Evolutionary conservation across 2,113 vertebrate genomes (phyloP), one percentile per base, ranked within the genome.

Genomic region (Bos indicus): DNA sequence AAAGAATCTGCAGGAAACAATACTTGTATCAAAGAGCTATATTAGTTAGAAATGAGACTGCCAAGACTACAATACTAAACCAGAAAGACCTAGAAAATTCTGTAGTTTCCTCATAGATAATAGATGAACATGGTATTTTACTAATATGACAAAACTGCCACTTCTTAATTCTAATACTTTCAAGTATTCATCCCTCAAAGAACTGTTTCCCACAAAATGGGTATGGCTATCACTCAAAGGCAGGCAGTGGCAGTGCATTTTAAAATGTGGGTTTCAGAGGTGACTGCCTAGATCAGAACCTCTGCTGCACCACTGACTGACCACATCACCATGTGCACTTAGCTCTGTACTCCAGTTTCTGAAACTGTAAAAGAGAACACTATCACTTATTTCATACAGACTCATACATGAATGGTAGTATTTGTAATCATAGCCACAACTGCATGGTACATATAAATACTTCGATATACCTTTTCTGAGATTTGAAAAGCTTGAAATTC

Each of bases 101-200:
- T 56, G 51, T 1, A 82, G 77, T 10, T 48, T 88, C 26, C 23
- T 84, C 36, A 88, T 15, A 77, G 67, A 46, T 46, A 96, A 92
- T 33, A 88, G n/a, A 46, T 11, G 15, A 95, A 96, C 86, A 80
- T 51, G 23, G 19, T 80, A 8, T 90, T 90, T 92, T 43, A 93
- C 62, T 60, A 80, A 40, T 14, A 51, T 48, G 62, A 74, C 36
- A 88, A 85, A 54, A 7, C 17, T 96, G 19, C 52, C 36, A 40
- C 8, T 83, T 97, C 21, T 88, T 87, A 28, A 97, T 88, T 94
- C 89, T 56, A 95, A 95, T 71, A 77, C 48, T 96, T 81, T 3
- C 48, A 77, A 71, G 33, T 62, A 97, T 60, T 88, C 46, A 82
- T 52, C 60, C 56, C 36, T 84, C 78, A 88, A 82, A 94, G 97